phyloP scores from a whole-genome alignment of 2,113 vertebrate genomes.

The Nycticebus coucang region DNA sequence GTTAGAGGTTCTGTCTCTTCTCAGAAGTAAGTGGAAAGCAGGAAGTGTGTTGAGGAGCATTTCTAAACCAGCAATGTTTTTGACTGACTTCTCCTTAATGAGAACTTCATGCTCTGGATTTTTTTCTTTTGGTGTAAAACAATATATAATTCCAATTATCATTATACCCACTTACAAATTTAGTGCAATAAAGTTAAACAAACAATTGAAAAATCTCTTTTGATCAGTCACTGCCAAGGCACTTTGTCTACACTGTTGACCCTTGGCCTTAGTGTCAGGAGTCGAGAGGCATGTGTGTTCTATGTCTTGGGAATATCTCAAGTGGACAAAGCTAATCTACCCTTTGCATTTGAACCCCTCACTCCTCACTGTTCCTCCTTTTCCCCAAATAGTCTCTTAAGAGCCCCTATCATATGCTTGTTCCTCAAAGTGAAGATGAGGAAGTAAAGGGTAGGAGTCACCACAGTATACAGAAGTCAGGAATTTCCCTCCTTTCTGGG shows the following conservation, averaged over 20 bases:
- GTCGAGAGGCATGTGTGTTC: too few species aligned
- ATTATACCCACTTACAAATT: too few species aligned
- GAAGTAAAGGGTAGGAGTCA: slow-evolving; percentile 45
- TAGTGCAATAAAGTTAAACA: too few species aligned
- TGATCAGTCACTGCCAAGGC: neutral
- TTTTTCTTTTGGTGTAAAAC: neutral
- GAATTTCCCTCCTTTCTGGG: slow-evolving; percentile 24
- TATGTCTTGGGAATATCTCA: neutral
- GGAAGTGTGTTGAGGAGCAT: neutral
- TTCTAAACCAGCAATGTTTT: neutral
- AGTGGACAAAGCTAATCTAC: neutral
- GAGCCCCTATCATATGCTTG: neutral
- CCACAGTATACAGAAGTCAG: slow-evolving; percentile 28
- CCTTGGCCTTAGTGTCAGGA: neutral
- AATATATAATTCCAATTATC: too few species aligned
- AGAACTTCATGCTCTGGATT: neutral
- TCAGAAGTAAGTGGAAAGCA: neutral
- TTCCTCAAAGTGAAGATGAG: neutral
- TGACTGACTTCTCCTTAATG: neutral
- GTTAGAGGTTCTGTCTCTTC: neutral
- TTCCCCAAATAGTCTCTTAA: neutral
- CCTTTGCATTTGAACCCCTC: neutral
- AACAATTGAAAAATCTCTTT: neutral
- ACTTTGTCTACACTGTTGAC: neutral
- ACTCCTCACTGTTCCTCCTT: neutral